Evolutionary conservation across 2,797 vertebrate genomes (phyloP).

Genomic region (Esox lucius): DNA sequence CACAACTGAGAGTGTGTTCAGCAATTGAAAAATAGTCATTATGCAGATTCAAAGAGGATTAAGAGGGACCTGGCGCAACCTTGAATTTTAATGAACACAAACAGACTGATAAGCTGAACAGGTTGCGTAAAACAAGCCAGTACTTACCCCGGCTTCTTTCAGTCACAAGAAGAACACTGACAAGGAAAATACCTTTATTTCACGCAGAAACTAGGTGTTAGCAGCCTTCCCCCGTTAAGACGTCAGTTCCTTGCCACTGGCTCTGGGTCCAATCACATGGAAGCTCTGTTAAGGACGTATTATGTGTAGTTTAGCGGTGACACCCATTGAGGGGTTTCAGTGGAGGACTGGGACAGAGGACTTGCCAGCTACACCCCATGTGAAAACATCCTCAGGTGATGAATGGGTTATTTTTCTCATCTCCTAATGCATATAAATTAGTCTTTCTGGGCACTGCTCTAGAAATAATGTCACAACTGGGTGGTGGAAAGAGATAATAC

Average conservation of each 20-base stretch:
- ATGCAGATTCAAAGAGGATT: slow-evolving; percentile 54
- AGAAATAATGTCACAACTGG: neutral
- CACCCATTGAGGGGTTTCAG: slow-evolving; percentile 68
- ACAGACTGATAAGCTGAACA: slow-evolving; percentile 15
- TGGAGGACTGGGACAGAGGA: slow-evolving; percentile 76
- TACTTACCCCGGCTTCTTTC: slow-evolving; percentile 23
- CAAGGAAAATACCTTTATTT: slow-evolving; percentile 29
- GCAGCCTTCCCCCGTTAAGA: slow-evolving; percentile 35
- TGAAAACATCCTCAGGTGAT: slow-evolving; percentile 32
- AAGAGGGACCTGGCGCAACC: slow-evolving; percentile 41
- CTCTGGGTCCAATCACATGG: slow-evolving; percentile 70
- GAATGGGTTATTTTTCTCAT: neutral
- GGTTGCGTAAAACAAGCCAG: slow-evolving; percentile 11
- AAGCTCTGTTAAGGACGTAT: slow-evolving; percentile 75
- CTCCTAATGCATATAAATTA: slow-evolving; percentile 20
- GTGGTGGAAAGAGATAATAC: neutral
- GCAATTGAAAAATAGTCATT: slow-evolving; percentile 54
- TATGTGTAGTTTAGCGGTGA: slow-evolving; percentile 69
- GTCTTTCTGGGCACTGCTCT: neutral
- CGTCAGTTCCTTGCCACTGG: slow-evolving; percentile 49
- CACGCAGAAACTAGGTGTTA: slow-evolving; percentile 29
- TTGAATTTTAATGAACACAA: slow-evolving; percentile 47
- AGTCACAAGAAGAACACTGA: slow-evolving; percentile 36
- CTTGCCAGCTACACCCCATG: slow-evolving; percentile 44
- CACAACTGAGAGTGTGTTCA: slow-evolving; percentile 43